Percentiles rank a stretch among this genome's conserved stretches.
Evolutionary conservation across 2,113 vertebrate genomes (phyloP).

Genomic region (Gymnogyps californianus): DNA sequence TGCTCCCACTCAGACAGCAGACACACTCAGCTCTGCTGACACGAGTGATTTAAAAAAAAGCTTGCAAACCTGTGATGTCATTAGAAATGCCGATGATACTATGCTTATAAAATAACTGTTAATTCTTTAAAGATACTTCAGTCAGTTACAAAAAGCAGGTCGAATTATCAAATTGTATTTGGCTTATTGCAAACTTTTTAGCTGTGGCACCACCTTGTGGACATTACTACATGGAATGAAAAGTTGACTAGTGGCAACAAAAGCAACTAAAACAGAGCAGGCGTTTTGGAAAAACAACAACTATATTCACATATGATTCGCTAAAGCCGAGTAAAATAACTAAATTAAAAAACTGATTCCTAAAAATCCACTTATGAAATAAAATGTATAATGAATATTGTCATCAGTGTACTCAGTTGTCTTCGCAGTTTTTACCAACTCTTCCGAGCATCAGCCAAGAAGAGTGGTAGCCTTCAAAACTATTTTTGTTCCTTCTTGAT

Average conservation of each 20-base stretch:
- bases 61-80: not conserved
- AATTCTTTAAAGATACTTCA: not conserved
- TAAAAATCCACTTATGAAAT: not conserved
- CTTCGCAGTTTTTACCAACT: not conserved
- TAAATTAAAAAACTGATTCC: not conserved
- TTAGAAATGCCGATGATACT: not conserved
- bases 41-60: not conserved
- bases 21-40: not conserved
- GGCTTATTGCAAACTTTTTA: slow-evolving; percentile 56
- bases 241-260: not conserved
- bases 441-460: not conserved
- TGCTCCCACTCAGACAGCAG: not conserved
- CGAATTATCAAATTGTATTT: not conserved
- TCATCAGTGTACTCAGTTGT: not conserved
- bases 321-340: not conserved
- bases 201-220: slow-evolving; percentile 82
- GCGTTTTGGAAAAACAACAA: not conserved
- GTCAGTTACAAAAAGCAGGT: not conserved
- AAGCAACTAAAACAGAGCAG: not conserved
- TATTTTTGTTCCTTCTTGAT: not conserved
- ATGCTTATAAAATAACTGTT: not conserved
- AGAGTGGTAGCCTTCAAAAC: not conserved
- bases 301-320: not conserved
- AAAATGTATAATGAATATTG: not conserved
- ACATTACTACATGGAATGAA: not conserved